Percentiles rank a stretch among this genome's conserved stretches.
phyloP scores from a whole-genome alignment of 2,113 vertebrate species.

The Dipodomys ordii region DNA sequence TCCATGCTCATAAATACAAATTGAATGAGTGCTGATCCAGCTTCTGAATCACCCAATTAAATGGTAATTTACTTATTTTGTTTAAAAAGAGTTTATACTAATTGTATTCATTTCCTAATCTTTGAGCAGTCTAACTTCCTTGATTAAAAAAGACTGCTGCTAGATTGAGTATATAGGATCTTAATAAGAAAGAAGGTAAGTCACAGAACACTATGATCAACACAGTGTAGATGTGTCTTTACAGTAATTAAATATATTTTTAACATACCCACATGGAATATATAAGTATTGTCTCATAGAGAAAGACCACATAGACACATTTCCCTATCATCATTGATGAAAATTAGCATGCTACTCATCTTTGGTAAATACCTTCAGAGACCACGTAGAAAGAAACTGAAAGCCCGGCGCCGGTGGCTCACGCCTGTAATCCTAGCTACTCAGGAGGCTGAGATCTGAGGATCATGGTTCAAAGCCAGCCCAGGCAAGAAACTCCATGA shows the following conservation, averaged over 20 bases:
- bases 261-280: background rate
- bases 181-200: background rate
- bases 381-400: background rate
- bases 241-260: background rate
- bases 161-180: background rate
- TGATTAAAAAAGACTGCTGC: background rate
- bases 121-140: background rate
- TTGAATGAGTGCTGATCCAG: conserved; percentile 53
- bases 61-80: conserved; percentile 47
- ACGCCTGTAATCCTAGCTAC: no score
- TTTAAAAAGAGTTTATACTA: conserved; percentile 46
- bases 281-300: background rate
- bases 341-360: background rate
- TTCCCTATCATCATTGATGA: background rate
- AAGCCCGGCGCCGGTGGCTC: no score
- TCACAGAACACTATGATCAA: background rate
- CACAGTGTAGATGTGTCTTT: background rate
- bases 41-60: conserved; percentile 67
- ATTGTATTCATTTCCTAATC: background rate
- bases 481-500: no score
- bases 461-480: no score
- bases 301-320: background rate
- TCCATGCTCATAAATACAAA: conserved; percentile 45
- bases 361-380: conserved; percentile 14
- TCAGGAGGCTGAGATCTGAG: no score